A percentile compares a stretch with the other conserved stretches of the same genome.
These are phyloP conservation scores for Plodia interpunctella DNA, from an alignment of 1,140 invertebrate species.

Conservation along the genomic window DNA sequence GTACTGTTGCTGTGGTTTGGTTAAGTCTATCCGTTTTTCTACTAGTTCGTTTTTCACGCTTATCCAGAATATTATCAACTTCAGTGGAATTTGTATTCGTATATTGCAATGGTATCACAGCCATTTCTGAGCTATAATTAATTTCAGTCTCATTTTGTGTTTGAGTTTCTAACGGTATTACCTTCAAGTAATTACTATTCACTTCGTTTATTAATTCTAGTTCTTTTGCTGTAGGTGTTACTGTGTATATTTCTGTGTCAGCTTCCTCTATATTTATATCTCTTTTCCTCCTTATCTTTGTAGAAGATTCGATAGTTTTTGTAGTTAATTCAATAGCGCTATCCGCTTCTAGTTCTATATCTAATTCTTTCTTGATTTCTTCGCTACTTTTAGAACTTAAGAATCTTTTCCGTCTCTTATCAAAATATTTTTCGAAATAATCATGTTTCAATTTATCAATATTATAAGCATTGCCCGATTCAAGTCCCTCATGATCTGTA, in stretches of 20 bases:
- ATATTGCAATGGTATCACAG: constrained; percentile 52
- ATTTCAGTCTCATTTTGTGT: constrained; percentile 25
- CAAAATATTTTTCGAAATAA: constrained; percentile 68
- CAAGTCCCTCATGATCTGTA: constrained; percentile 36
- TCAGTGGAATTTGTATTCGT: constrained; percentile 61
- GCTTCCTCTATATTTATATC: constrained; percentile 45
- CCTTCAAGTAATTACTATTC: constrained; percentile 45
- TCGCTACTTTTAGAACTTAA: constrained; percentile 44
- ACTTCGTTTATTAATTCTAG: constrained; percentile 37
- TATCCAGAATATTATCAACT: constrained; percentile 54
- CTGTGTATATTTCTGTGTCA: constrained; percentile 39
- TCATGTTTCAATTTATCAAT: constrained; percentile 68
- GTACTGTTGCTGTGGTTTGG: constrained; percentile 71
- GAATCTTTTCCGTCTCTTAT: constrained; percentile 64
- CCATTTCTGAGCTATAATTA: constrained; percentile 39
- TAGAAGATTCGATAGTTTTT: constrained; percentile 17
- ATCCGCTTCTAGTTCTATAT: constrained; percentile 43
- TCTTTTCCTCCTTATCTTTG: constrained; percentile 36
- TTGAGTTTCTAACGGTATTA: constrained; percentile 46
- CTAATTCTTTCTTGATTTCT: constrained; percentile 35
- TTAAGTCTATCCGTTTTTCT: constrained; percentile 74
- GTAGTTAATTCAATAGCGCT: constrained; percentile 14
- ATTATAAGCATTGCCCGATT: constrained; percentile 40
- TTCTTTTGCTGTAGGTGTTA: constrained; percentile 29
- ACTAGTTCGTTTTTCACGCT: constrained; percentile 71